Conservation (phyloP, 2,113 vertebrate genomes). For the Antechinus stuartii region DNA sequence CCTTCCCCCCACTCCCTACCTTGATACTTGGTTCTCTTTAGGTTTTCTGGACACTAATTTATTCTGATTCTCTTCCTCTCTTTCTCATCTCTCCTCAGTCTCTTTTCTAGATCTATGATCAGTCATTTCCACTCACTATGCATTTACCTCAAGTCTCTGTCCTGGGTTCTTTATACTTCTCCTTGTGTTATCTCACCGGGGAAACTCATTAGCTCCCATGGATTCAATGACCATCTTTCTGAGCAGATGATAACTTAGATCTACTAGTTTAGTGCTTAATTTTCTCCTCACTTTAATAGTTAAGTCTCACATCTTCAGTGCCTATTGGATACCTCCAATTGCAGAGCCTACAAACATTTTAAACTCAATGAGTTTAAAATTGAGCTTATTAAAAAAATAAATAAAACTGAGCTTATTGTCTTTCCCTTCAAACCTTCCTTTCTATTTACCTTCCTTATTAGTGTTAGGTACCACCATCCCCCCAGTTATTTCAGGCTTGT, state of each 20-base stretch:
- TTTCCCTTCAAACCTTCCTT: background rate
- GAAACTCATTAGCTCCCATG: background rate
- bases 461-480: background rate
- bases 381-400: background rate
- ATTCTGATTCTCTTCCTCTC: background rate
- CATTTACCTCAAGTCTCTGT: background rate
- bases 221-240: background rate
- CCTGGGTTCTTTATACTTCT: background rate
- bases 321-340: background rate
- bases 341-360: background rate
- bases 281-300: background rate
- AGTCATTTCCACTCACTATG: background rate
- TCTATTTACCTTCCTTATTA: background rate
- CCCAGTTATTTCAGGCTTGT: background rate
- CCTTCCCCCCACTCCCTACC: background rate
- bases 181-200: background rate
- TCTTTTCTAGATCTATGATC: background rate
- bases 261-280: background rate
- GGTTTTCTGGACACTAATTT: background rate
- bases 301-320: background rate
- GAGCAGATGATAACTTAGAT: background rate
- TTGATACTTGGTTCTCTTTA: background rate
- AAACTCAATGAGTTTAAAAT: background rate
- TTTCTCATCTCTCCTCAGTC: background rate
- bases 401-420: background rate